phyloP scores from a whole-genome alignment of 2,113 vertebrate species.

The Trematomus loennbergii region DNA sequence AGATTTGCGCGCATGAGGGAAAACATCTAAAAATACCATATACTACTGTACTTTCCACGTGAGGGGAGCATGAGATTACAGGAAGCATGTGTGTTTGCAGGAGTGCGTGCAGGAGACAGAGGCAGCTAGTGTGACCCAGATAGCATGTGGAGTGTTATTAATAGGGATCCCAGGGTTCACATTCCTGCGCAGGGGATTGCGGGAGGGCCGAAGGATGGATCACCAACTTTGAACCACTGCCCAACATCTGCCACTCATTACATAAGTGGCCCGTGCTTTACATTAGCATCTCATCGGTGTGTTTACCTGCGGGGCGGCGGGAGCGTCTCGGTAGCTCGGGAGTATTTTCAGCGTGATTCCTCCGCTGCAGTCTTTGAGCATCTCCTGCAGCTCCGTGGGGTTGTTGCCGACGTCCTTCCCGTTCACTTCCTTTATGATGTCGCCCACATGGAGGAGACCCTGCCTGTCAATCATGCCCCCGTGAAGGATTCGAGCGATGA shows the following conservation, averaged over 20 bases:
- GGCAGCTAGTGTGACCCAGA: constrained; percentile 73
- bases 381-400: constrained; percentile 94
- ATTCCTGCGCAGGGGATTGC: constrained; percentile 71
- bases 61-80: constrained; percentile 39
- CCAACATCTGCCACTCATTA: constrained; percentile 59
- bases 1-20: background rate
- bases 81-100: constrained; percentile 23
- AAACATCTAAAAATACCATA: constrained; percentile 19
- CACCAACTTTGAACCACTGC: constrained; percentile 22
- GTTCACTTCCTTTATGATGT: constrained; percentile 98
- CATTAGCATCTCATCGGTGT: background rate
- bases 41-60: constrained; percentile 39
- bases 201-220: constrained; percentile 61
- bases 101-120: constrained; percentile 36
- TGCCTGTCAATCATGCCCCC: constrained; percentile 98
- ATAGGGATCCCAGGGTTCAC: constrained; percentile 76
- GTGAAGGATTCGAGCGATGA: constrained; percentile 96
- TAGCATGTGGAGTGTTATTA: constrained; percentile 81
- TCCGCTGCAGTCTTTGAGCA: constrained; percentile 94
- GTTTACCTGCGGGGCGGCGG: constrained; percentile 92
- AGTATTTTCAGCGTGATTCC: constrained; percentile 97
- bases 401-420: constrained; percentile 97
- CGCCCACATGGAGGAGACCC: constrained; percentile 96
- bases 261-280: constrained; percentile 11
- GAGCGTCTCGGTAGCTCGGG: constrained; percentile 94